Evolutionary conservation across 2,113 vertebrate genomes (phyloP), one percentile per base, ranked within the genome.

Genomic region (Mesembrinibis cayennensis): DNA sequence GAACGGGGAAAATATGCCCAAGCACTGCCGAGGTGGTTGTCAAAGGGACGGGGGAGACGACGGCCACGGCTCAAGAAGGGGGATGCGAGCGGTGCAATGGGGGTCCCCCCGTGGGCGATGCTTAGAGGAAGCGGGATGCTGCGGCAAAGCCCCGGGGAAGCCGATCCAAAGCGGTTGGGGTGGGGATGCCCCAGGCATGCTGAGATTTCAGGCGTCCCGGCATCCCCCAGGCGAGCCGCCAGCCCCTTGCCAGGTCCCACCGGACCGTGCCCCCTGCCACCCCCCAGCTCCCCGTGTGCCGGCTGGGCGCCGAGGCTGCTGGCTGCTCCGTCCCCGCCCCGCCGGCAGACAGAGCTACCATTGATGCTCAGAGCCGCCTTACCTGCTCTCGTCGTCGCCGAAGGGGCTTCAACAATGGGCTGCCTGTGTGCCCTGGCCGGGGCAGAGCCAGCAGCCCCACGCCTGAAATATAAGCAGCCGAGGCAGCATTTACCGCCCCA

Each of bases 401-500:
- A 94, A 97, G 90, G 90, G 88, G 74, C 70, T 94, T 58, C 93
- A 88, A 95, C 96, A 96, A 97, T 93, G 90, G 91, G 88, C 47
- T 76, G 65, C 50, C 92, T 96, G 92, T 94, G 82, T 95, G 95
- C 92, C 96, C 95, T 93, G 95, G 92, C 86, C 72, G 38, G 94
- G 90, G 90, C 92, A 86, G 82, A 92, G 94, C 95, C 85, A 76
- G 59, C 85, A 92, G 82, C 72, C 92, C 93, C 63, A 29, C 92
- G 27, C 90, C 92, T 95, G 96, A 93, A 97, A 97, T 96, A 97
- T 94, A 97, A 97, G 90, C 90, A 71, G 95, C 13, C 61, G 25
- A 55, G 95, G 92, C 71, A 42, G 86, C 85, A 36, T 67, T 95
- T 73, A 90, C 79, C 78, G 53, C 34, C 65, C 93, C 74, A 5